Evolutionary conservation across 2,888 invertebrate genomes (phyloP), one percentile per base, ranked within the genome.

Genomic region (Theretra japonica): DNA sequence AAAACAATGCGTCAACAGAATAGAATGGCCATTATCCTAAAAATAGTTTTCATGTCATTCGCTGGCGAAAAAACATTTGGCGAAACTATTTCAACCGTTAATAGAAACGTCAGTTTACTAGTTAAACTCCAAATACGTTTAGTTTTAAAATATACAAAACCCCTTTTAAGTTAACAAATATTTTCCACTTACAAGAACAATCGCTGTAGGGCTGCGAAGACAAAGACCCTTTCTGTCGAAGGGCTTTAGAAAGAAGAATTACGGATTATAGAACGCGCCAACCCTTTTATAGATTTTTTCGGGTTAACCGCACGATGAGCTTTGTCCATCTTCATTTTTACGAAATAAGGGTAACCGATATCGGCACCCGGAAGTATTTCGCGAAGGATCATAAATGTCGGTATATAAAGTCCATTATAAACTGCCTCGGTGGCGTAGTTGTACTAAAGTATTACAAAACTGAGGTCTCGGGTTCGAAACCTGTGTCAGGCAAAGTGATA

Each of bases 191-290:
- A 53, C n/a, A 41, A 11, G 53, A n/a, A 53, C 7, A 70, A n/a
- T 50, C 30, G 41, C 21, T 70, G 23, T 19, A 59, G 59, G 7
- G 23, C 60, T 11, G 28, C 15, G 30, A 53, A 70, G 70, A 70
- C 62, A 70, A 70, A 70, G 41, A 62, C 28, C 48, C 50, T 23
- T 59, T 60, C 17, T 60, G 50, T 70, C 30, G 50, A 70, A 50
- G 30, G 70, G 53, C 15, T 60, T 70, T 70, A 62, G 53, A 19
- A 28, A 70, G 70, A 70, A 62, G 62, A 53, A 70, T 62, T 70
- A 60, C 62, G 23, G 62, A 50, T 41, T 60, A 30, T 59, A 53
- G 50, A 60, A 70, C 19, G 28, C 48, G 48, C 17, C 8, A 60
- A 70, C 53, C 70, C 33, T 70, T 62, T 70, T 70, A 70, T 53